Conservation (phyloP, 2,797 vertebrate genomes). For the Gobionotothen gibberifrons region DNA sequence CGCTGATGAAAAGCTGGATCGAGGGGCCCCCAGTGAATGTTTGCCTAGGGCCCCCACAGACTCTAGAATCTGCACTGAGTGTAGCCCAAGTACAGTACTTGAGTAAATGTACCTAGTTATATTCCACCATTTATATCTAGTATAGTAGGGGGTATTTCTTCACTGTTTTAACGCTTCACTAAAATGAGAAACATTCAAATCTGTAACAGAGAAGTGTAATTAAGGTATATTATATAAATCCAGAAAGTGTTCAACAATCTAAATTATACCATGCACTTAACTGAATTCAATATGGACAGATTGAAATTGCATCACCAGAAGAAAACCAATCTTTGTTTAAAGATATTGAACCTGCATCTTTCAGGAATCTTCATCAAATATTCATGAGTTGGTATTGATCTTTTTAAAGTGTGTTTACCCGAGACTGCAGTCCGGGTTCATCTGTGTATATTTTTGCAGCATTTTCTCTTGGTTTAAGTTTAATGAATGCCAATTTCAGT, state of each 20-base stretch:
- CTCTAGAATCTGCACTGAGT: too few species aligned
- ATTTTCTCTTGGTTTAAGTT: background rate
- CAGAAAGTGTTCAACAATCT: background rate
- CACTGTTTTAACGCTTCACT: too few species aligned
- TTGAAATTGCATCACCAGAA: background rate
- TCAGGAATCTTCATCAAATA: background rate
- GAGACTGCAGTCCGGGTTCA: constrained; percentile 6
- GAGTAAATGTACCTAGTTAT: too few species aligned
- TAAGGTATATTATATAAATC: background rate
- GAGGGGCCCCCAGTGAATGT: too few species aligned
- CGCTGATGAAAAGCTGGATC: too few species aligned
- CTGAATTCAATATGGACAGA: background rate
- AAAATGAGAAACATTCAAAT: too few species aligned
- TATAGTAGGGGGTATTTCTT: too few species aligned
- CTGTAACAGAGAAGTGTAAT: too few species aligned
- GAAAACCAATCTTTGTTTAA: background rate
- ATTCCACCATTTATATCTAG: too few species aligned
- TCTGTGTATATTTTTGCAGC: constrained; percentile 13
- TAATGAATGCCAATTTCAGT: constrained; percentile 14
- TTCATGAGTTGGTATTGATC: constrained; percentile 6
- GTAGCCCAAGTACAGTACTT: too few species aligned
- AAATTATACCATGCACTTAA: background rate
- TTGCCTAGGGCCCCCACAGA: too few species aligned
- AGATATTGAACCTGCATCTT: background rate
- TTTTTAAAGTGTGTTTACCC: constrained; percentile 1